A percentile compares a stretch with the other conserved stretches of the same genome.
Evolutionary conservation across 2,113 vertebrate species (phyloP).

Genomic region (Danio rerio): DNA sequence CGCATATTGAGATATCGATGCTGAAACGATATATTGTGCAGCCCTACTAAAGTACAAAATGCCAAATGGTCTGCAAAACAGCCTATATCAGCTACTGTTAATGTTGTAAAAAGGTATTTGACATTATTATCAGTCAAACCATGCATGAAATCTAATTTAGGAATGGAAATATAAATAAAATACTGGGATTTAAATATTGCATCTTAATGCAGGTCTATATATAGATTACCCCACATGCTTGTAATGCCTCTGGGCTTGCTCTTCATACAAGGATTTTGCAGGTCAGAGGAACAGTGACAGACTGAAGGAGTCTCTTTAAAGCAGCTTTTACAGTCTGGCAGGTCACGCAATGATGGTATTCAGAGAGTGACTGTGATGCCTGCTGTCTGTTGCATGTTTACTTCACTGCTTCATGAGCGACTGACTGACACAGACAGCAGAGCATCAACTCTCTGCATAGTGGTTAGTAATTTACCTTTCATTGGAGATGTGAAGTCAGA

Average conservation of each 20-base stretch:
- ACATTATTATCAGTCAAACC: neutral
- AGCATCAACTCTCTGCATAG: neutral
- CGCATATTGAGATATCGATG: too few relatives aligned
- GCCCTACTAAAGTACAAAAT: too few relatives aligned
- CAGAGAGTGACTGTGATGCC: neutral
- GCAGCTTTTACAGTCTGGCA: neutral
- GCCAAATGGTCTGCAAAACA: too few relatives aligned
- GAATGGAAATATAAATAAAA: neutral
- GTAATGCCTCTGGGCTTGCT: constrained; percentile 1
- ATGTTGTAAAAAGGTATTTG: too few relatives aligned
- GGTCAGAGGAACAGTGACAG: neutral
- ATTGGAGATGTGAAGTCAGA: neutral
- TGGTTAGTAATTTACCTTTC: neutral
- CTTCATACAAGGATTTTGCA: constrained; percentile 1
- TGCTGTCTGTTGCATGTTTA: neutral
- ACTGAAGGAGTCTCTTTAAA: neutral
- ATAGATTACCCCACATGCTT: neutral
- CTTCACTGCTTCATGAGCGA: neutral
- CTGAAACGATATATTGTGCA: too few relatives aligned
- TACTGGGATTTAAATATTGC: neutral
- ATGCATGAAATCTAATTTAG: neutral
- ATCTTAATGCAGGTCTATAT: neutral
- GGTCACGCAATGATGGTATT: neutral
- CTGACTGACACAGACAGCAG: neutral
- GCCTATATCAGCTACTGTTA: too few relatives aligned